Percentiles rank a stretch among this genome's conserved stretches.
Evolutionary conservation across 1,140 invertebrate species (phyloP).

Genomic region (Camponotus vicinus): DNA sequence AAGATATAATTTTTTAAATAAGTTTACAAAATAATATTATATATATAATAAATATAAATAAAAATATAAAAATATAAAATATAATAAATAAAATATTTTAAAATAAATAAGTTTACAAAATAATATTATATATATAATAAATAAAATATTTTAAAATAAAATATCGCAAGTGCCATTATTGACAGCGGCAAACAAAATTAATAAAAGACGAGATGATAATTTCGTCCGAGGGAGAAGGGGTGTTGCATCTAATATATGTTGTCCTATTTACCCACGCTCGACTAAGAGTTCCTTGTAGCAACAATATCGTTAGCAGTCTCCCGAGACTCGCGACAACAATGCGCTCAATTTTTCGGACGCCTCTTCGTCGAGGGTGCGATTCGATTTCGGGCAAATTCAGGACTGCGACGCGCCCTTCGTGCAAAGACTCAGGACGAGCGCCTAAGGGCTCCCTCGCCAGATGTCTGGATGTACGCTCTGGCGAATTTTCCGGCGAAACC

Average conservation of each 20-base stretch:
- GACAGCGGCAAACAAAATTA: background rate
- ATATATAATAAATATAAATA: no score
- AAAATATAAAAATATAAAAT: no score
- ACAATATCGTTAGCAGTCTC: constrained; percentile 56
- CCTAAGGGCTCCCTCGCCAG: constrained; percentile 61
- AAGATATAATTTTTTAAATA: no score
- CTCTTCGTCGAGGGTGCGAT: constrained; percentile 53
- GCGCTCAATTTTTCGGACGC: constrained; percentile 46
- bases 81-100: no score
- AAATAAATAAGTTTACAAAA: background rate
- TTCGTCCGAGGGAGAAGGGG: background rate
- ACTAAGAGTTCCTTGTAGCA: constrained; percentile 28
- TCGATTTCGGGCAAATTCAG: constrained; percentile 47
- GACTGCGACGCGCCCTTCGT: constrained; percentile 35
- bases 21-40: no score
- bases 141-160: no score
- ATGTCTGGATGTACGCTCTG: constrained; percentile 67
- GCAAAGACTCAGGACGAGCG: constrained; percentile 20
- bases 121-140: background rate
- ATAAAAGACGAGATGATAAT: background rate
- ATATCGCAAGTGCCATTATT: no score
- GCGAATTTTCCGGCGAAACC: constrained; percentile 63
- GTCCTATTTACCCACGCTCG: constrained; percentile 10
- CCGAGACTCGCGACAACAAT: constrained; percentile 53
- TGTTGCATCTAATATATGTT: background rate